Conservation (phyloP, 2,888 invertebrate genomes). For the Syrphus vitripennis region DNA sequence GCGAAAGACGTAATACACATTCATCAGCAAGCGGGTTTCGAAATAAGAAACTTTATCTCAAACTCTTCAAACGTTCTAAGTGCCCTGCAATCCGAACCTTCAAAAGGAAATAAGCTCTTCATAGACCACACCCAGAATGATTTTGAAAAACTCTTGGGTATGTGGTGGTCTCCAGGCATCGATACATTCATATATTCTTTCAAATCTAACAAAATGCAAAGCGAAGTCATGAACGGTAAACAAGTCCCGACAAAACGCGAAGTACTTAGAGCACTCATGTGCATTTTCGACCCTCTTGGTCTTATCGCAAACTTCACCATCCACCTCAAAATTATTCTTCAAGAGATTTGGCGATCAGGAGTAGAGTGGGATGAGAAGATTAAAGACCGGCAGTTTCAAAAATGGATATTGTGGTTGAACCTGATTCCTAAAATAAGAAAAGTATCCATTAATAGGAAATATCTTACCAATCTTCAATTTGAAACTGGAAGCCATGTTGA, state of each 20-base stretch:
- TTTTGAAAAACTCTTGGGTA: constrained; percentile 40
- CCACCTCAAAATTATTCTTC: constrained; percentile 33
- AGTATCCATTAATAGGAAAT: not conserved
- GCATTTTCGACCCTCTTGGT: constrained; percentile 75
- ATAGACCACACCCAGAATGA: too few relatives aligned
- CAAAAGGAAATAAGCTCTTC: too few relatives aligned
- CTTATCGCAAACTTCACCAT: constrained; percentile 71
- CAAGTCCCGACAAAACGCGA: too few relatives aligned
- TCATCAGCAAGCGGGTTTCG: not conserved
- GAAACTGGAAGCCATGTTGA: not conserved
- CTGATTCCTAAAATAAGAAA: not conserved
- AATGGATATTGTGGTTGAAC: not conserved
- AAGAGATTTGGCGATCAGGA: too few relatives aligned
- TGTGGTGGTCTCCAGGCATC: constrained; percentile 54
- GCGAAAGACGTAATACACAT: constrained; percentile 67
- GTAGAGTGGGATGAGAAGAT: too few relatives aligned
- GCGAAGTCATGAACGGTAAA: constrained; percentile 1
- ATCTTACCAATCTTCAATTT: not conserved
- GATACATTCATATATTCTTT: constrained; percentile 61
- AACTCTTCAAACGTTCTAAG: too few relatives aligned
- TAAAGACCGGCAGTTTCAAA: too few relatives aligned
- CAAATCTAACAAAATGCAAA: not conserved
- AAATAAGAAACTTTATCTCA: not conserved
- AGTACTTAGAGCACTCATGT: constrained; percentile 69
- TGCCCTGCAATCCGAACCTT: not conserved